These are phyloP conservation scores for Malaclemys terrapin DNA, from an alignment of 2,113 vertebrate species.

Conservation along the genomic window DNA sequence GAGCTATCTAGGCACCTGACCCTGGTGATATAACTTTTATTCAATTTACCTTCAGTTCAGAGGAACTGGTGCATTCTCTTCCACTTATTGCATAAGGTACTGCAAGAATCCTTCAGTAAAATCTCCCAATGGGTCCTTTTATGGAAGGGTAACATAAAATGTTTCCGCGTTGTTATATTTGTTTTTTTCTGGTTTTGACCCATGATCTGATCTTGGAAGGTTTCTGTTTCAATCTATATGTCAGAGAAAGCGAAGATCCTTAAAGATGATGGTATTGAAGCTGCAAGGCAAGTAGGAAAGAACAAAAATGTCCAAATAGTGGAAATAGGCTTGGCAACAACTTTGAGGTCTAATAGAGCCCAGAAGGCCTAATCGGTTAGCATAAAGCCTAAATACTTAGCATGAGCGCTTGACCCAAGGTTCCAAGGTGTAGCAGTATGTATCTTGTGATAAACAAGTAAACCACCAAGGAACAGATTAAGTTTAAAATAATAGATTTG, in stretches of 20 bases:
- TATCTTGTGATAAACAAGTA: background rate
- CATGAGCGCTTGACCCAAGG: background rate
- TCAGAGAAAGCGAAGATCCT: background rate
- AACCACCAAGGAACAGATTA: background rate
- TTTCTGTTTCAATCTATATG: background rate
- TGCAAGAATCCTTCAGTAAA: background rate
- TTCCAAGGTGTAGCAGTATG: background rate
- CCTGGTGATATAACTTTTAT: background rate
- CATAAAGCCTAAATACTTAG: background rate
- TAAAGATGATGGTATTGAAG: background rate
- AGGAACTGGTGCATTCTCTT: slow-evolving; percentile 25
- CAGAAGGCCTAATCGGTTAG: background rate
- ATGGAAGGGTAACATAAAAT: slow-evolving; percentile 21
- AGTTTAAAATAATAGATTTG: background rate
- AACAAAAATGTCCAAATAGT: background rate
- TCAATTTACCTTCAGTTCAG: slow-evolving; percentile 26
- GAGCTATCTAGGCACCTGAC: slow-evolving; percentile 54
- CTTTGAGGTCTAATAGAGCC: background rate
- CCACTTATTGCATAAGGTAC: background rate
- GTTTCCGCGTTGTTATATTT: background rate
- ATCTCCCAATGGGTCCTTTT: background rate
- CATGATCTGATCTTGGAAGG: background rate
- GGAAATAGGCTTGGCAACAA: background rate
- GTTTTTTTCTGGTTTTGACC: background rate
- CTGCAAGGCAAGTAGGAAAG: background rate